Evolutionary conservation across 2,113 vertebrate genomes (phyloP).

Genomic region (Coturnix japonica): DNA sequence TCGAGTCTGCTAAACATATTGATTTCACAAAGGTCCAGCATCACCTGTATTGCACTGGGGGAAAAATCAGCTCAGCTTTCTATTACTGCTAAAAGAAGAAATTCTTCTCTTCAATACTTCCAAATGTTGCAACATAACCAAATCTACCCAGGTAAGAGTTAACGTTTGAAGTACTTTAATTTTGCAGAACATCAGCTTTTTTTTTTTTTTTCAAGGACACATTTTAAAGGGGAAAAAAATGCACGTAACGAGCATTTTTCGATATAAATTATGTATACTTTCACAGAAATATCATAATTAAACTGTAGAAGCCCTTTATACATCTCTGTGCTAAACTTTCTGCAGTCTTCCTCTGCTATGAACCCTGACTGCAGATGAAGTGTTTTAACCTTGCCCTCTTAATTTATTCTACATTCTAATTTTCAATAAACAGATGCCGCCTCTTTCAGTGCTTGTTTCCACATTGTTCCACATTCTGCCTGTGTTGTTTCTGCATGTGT

Average conservation of each 20-base stretch:
- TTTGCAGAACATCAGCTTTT: too few species aligned
- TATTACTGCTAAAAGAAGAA: background rate
- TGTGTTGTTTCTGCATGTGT: constrained; percentile 61
- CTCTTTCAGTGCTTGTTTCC: constrained; percentile 58
- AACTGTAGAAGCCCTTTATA: background rate
- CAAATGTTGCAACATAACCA: background rate
- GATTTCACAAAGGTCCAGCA: background rate
- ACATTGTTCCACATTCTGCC: constrained; percentile 65
- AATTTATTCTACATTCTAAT: constrained; percentile 67
- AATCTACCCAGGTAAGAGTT: background rate
- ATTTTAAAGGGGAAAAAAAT: too few species aligned
- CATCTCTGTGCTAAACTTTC: background rate
- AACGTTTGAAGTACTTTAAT: background rate
- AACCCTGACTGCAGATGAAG: constrained; percentile 50
- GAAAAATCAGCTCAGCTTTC: background rate
- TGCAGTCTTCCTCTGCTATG: constrained; percentile 22
- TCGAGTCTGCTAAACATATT: background rate
- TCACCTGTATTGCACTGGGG: background rate
- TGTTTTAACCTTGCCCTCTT: constrained; percentile 64
- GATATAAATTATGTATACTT: too few species aligned
- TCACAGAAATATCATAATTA: background rate
- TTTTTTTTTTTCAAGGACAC: too few species aligned
- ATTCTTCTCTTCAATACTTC: background rate
- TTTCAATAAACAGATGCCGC: constrained; percentile 69
- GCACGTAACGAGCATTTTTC: too few species aligned